These are phyloP conservation scores for Ectropis grisescens DNA, from an alignment of 1,140 invertebrate species.

Conservation along the genomic window DNA sequence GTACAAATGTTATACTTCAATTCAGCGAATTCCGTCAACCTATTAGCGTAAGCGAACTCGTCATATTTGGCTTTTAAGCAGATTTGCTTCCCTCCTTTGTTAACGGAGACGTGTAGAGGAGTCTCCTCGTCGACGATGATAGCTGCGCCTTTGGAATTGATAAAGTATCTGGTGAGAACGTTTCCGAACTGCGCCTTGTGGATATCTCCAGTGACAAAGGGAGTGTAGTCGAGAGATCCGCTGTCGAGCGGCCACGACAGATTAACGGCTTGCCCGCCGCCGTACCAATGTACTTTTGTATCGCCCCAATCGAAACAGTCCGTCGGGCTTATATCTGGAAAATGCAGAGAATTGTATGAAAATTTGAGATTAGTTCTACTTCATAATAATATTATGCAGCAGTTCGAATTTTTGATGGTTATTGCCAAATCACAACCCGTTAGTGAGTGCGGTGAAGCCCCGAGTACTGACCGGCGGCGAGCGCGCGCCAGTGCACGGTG, in stretches of 20 bases:
- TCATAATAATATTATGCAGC: no score
- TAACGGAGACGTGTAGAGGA: conserved; percentile 84
- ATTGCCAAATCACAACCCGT: no score
- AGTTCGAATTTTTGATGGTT: no score
- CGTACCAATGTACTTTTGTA: conserved; percentile 82
- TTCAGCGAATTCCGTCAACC: conserved; percentile 73
- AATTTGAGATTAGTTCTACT: no score
- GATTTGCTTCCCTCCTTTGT: conserved; percentile 75
- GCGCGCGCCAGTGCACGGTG: conserved; percentile 84
- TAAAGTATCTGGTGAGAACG: conserved; percentile 85
- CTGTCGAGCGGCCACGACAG: conserved; percentile 85
- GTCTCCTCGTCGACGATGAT: conserved; percentile 82
- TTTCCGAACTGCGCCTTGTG: conserved; percentile 84
- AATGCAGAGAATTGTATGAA: no score
- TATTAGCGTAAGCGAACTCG: conserved; percentile 82
- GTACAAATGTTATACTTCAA: conserved; percentile 90
- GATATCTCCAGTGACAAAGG: conserved; percentile 87
- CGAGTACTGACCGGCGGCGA: conserved; percentile 71
- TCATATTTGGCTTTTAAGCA: conserved; percentile 83
- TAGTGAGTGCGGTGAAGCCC: no score
- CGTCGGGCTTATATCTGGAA: conserved; percentile 73
- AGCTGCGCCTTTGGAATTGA: conserved; percentile 87
- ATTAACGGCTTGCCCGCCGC: conserved; percentile 82
- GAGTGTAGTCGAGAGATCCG: conserved; percentile 78
- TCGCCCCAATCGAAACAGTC: conserved; percentile 87